phyloP scores from a whole-genome alignment of 2,113 vertebrate species.

The Atrichornis clamosus region DNA sequence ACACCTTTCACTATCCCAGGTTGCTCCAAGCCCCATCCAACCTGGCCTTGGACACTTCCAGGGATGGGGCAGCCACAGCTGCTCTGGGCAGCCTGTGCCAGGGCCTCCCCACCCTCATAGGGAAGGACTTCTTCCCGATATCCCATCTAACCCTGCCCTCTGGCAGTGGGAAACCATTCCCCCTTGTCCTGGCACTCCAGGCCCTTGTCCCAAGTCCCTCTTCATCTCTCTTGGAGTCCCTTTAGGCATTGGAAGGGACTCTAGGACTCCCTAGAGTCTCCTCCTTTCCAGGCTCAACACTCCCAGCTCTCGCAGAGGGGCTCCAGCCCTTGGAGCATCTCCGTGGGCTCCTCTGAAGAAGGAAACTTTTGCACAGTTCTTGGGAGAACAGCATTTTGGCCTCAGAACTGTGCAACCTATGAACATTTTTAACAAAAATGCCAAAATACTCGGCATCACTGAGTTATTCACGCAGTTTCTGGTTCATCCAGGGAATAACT shows the following conservation, averaged over 20 bases:
- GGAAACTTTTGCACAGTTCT: not conserved
- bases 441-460: fast-evolving
- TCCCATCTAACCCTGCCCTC: not conserved
- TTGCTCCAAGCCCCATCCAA: fast-evolving
- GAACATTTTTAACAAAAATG: not conserved
- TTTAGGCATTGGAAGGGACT: not conserved
- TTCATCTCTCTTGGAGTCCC: not conserved
- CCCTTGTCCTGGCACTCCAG: not conserved
- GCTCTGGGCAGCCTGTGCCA: not conserved
- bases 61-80: not conserved
- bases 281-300: not conserved
- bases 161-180: not conserved
- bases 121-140: not conserved
- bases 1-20: not conserved
- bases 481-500: not conserved
- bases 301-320: not conserved
- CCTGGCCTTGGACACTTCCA: not conserved
- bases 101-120: fast-evolving
- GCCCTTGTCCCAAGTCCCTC: not conserved
- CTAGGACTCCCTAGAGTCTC: not conserved
- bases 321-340: not conserved
- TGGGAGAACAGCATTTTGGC: not conserved
- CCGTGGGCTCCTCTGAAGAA: not conserved
- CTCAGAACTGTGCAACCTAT: not conserved
- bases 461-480: not conserved